Conservation (phyloP, 1,140 invertebrate species). For the Subanguina moxae region DNA sequence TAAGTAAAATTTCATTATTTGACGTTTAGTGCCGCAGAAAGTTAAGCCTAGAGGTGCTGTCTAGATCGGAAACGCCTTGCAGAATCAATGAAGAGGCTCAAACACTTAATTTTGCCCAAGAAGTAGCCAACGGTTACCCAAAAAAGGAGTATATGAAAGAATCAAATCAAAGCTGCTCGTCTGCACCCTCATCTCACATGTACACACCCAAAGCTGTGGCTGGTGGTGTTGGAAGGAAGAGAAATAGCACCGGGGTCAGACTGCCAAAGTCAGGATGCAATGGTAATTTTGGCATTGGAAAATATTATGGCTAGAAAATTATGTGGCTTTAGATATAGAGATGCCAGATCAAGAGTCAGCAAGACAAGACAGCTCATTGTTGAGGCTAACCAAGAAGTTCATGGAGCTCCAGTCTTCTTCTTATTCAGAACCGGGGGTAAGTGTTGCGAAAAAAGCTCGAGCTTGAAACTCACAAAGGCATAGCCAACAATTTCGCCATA, state of each 20-base stretch:
- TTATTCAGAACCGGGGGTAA: conserved; percentile 31
- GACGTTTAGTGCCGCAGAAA: conserved; percentile 5
- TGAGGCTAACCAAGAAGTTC: conserved; percentile 53
- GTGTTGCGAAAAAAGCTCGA: too few species aligned
- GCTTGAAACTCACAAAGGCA: too few species aligned
- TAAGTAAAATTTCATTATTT: background rate
- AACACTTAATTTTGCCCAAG: background rate
- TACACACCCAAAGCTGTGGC: background rate
- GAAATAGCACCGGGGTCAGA: background rate
- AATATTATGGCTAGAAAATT: background rate
- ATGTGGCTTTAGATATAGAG: background rate
- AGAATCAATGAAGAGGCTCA: background rate
- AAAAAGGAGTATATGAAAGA: background rate
- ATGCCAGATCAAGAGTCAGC: conserved; percentile 21
- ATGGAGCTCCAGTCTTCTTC: conserved; percentile 41
- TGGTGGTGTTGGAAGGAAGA: background rate
- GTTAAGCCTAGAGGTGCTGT: conserved; percentile 1
- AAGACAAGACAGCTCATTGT: conserved; percentile 49
- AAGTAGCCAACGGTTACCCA: background rate
- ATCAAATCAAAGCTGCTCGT: background rate
- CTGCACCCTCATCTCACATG: background rate
- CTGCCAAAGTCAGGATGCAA: background rate
- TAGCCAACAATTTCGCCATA: too few species aligned
- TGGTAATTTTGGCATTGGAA: background rate
- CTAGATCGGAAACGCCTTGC: background rate